phyloP scores from a whole-genome alignment of 53 echinoderm and acorn worm species.

The Stichopus horrens region DNA sequence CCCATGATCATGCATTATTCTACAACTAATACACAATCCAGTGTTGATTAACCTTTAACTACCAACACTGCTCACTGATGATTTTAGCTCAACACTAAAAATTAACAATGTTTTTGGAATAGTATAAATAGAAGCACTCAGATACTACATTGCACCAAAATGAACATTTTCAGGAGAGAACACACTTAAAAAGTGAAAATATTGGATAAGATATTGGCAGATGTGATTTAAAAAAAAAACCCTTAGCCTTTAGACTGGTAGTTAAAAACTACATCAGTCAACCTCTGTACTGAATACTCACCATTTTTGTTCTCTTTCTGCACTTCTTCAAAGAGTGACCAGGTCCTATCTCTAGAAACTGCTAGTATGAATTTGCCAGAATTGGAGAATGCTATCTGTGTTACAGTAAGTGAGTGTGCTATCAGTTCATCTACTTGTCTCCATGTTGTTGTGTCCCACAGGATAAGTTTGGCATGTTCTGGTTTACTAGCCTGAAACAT shows the following conservation, averaged over 20 bases:
- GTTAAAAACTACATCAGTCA: background rate
- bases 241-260: background rate
- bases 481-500: conserved; percentile 74
- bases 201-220: too few species aligned
- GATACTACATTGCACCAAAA: background rate
- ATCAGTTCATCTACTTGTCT: conserved; percentile 67
- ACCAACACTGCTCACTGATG: too few species aligned
- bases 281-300: background rate
- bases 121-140: background rate
- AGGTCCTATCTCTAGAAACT: conserved; percentile 94
- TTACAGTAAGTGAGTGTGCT: conserved; percentile 88
- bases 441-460: conserved; percentile 94
- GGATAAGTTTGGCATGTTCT: conserved; percentile 87
- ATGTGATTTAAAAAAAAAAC: too few species aligned
- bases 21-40: too few species aligned
- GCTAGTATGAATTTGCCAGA: conserved; percentile 66
- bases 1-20: too few species aligned
- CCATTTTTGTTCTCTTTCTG: background rate
- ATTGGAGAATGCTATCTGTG: conserved; percentile 90
- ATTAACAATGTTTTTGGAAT: too few species aligned
- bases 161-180: too few species aligned
- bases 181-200: too few species aligned
- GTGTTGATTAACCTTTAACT: too few species aligned
- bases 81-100: too few species aligned
- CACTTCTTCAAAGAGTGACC: conserved; percentile 79